Conservation (phyloP, 2,888 invertebrate genomes). For the Synanthedon andrenaeformis region DNA sequence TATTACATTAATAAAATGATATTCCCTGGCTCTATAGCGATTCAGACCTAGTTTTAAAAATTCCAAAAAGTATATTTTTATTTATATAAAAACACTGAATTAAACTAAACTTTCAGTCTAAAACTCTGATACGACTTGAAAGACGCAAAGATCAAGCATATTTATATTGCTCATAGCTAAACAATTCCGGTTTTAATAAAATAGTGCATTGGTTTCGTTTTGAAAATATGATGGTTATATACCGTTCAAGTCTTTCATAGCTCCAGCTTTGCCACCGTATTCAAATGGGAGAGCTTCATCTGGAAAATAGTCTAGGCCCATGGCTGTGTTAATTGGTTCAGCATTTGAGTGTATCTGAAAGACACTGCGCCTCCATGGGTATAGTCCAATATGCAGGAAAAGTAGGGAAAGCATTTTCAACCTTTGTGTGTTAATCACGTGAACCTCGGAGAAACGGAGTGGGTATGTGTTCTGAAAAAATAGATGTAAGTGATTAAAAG, state of each 20-base stretch:
- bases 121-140: no score
- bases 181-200: no score
- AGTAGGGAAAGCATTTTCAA: slow-evolving; percentile 78
- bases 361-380: slow-evolving; percentile 55
- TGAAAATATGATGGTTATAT: slow-evolving; percentile 10
- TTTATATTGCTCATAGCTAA: no score
- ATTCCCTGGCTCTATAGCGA: no score
- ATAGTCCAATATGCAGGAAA: slow-evolving; percentile 53
- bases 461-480: slow-evolving; percentile 81
- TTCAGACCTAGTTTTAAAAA: no score
- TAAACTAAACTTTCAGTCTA: no score
- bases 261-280: slow-evolving; percentile 84
- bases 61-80: no score
- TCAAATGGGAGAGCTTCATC: slow-evolving; percentile 82
- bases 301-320: slow-evolving; percentile 74
- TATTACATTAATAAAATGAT: no score
- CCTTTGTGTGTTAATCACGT: slow-evolving; percentile 80
- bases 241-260: slow-evolving; percentile 79
- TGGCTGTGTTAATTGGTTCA: slow-evolving; percentile 38
- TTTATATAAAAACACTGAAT: no score
- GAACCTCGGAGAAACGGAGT: slow-evolving; percentile 84
- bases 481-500: no score
- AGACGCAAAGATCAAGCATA: no score
- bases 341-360: slow-evolving; percentile 40
- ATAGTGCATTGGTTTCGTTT: no score